Base-by-base conservation (phyloP, 2,888 invertebrate species). In the Amiota minor region DNA sequence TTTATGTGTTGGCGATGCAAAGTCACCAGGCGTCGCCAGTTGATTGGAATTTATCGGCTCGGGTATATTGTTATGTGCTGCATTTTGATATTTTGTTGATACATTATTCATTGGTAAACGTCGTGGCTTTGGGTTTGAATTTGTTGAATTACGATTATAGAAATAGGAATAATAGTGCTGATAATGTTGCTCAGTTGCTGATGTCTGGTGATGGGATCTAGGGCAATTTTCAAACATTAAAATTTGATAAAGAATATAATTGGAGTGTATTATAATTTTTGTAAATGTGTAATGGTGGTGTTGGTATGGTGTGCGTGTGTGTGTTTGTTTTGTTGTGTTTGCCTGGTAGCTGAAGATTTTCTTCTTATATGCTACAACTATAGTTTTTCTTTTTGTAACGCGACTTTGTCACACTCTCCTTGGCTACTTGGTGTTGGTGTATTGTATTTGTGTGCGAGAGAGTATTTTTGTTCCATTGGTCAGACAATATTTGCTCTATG, bases 111-210 rank as follows among this genome's bases (percentile, higher is more conserved):
- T 68, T 68, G 67, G 67, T 23, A 68, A n/a, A 20, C 67, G 67
- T 12, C 67, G 20, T 55, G 65, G 74, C n/a, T 72, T 50, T 72
- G 76, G 67, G 49, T 18, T 76, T 49, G 72, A 55, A 64, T 73
- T 62, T 20, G 77, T 77, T 49, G 75, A 59, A n/a, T 77, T 78
- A 45, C 86, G 81, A 61, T 86, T 85, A 65, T 87, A 86, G 74
- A 85, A 87, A 72, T 87, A 87, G 20, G 86, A 86, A 71, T 86
- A 86, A 77, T 87, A 86, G 69, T 86, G 87, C 35, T 84, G 82
- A 76, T 87, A 87, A 71, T 86, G 86, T 72, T 86, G 79, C 65
- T 83, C 80, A 0, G 81, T 67, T 11, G 82, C 78, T n/a, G 53
- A 4, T 12, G 35, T 3, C 6, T 2, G 35, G 6, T 35, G 35